phyloP scores from a whole-genome alignment of 2,888 invertebrate species.

The Podotricha telesiphe region DNA sequence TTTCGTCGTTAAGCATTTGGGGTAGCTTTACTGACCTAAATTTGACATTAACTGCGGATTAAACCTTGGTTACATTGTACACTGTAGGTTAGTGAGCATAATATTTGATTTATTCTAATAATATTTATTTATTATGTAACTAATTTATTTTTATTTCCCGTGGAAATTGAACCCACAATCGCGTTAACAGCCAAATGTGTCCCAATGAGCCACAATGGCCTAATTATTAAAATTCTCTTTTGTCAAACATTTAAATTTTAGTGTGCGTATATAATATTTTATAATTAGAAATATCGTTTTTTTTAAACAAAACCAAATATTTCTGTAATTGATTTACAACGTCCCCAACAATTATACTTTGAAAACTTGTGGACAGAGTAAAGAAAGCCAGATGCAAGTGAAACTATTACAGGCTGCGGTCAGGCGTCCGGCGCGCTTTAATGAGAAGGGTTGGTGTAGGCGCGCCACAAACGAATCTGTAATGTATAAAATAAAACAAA shows the following conservation, averaged over 20 bases:
- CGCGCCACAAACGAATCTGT: background rate
- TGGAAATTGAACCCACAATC: too few relatives aligned
- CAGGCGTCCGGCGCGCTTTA: conserved; percentile 21
- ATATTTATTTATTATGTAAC: too few relatives aligned
- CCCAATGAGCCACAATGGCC: too few relatives aligned
- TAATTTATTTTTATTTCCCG: too few relatives aligned
- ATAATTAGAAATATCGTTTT: too few relatives aligned
- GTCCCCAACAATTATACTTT: conserved; percentile 3
- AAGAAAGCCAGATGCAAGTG: conserved; percentile 23
- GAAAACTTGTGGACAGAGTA: conserved; percentile 5
- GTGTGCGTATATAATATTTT: too few relatives aligned
- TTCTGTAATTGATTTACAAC: background rate
- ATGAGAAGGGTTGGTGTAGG: conserved; percentile 18
- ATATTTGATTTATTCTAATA: too few relatives aligned
- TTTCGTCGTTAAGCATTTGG: conserved; percentile 27
- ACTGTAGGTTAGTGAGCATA: background rate
- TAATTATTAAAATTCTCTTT: too few relatives aligned
- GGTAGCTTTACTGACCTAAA: conserved; percentile 2
- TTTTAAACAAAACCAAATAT: background rate
- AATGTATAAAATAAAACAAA: background rate
- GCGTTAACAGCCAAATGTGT: too few relatives aligned
- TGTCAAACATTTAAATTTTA: too few relatives aligned
- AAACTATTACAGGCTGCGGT: conserved; percentile 24
- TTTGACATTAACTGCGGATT: conserved; percentile 1
- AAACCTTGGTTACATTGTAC: background rate